Base-by-base conservation (phyloP, 2,797 vertebrate species). In the Neosalanx taihuensis region DNA sequence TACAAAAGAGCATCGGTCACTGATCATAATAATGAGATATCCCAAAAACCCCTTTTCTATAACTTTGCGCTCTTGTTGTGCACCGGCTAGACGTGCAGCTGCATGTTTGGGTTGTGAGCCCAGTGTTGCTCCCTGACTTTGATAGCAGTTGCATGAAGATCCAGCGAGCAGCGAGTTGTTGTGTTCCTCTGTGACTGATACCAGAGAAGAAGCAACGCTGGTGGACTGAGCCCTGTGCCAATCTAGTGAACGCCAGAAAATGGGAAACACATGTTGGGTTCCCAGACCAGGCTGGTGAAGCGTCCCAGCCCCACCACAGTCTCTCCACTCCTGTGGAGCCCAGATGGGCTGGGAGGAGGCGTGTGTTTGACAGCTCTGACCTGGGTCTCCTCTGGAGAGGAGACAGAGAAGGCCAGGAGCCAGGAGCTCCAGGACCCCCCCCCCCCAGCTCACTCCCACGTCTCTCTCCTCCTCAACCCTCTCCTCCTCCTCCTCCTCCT, bases 181-280 rank as follows among this genome's bases (percentile, higher is more conserved):
- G 74, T 86, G 79, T 87, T 78, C 65, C 31, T 79, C 57, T 51
- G 46, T 79, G 81, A 83, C 26, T 63, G 81, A 85, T 68, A 79
- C 76, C 69, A 75, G 76, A 76, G 76, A 59, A 71, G 70, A n/a
- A n/a, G n/a, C n/a, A 67, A 63, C 62, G 70, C 57, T 56, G 29
- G 71, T 77, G 31, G 69, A 85, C 75, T 70, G 79, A 81, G 85
- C 64, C 66, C 69, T 76, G 71, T 76, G 71, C 72, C 76, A 81
- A 79, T 84, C 76, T 66, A 67, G 77, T 78, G 76, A 80, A 84
- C 81, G 82, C 35, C 72, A 73, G 83, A 77, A 88, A 88, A 87
- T 85, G 69, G 81, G 76, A 79, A 86, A 79, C 79, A 85, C 85
- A 83, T 84, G 79, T 64, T 69, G 68, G 80, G 72, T 60, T 76